Base-by-base conservation (phyloP, 2,888 invertebrate genomes). In the Malthinus flaveolus region DNA sequence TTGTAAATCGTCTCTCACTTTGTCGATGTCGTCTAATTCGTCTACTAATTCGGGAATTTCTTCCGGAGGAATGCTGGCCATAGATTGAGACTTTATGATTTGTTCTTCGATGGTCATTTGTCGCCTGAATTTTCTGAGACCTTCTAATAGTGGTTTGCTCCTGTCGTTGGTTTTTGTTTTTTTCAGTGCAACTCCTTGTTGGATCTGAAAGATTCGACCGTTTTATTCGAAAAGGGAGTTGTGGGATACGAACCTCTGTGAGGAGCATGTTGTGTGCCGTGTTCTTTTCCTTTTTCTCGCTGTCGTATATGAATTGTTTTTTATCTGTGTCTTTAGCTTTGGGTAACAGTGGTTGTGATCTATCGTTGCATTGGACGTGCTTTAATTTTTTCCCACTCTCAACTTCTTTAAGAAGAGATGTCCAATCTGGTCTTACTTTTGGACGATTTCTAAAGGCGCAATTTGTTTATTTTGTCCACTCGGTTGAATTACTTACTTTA, bases 21-120 rank as follows among this genome's bases (percentile, higher is more conserved):
- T 91, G 72, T 95, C 95, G 67, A 95, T 94, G 72, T 95, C 95
- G 68, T 95, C 94, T 83, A 93, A 86, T 72, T 94, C 94, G 73
- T 94, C 93, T 10, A 85, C 86, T 68, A 89, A 90, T 49, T 78
- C 78, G 7, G 75, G 68, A 9, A 77, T 71, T 64, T 77, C 78
- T 56, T 78, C 76, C 42, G 85, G 84, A 34, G 78, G 75, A 63
- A 82, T 79, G 63, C 82, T 82, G 13, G 87, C 79, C 75, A 82
- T 89, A 4, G 90, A 90, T 78, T 88, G 88, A 0, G 90, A 90
- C 74, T 93, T 93, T 68, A 90, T 90, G 44, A 92, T 87, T 78
- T 93, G 91, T 74, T 94, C 93, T 73, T 94, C 94, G 66, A 93
- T 91, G 1, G 94, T 94, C 87, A 93, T 86, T 77, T 94, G 94